These are phyloP conservation scores for Diacarnus erythraeanus DNA, from an alignment of 37 sponge, comb jelly and placozoan species.

Conservation along the genomic window DNA sequence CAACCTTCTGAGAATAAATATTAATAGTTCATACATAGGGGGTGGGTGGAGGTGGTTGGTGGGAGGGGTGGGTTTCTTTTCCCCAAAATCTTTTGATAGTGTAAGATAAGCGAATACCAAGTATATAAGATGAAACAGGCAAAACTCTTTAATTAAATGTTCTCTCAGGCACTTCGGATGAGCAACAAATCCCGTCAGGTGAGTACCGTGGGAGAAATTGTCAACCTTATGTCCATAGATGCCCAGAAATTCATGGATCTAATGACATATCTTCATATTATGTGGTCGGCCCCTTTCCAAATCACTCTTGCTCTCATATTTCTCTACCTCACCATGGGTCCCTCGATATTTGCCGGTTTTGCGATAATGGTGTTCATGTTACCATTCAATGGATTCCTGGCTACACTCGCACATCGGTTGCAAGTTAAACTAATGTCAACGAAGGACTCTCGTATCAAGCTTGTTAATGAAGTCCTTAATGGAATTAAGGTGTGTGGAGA, in stretches of 20 bases:
- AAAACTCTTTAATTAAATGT: background rate
- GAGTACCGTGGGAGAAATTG: conserved; percentile 92
- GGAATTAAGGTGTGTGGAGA: conserved; percentile 78
- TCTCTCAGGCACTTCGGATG: conserved; percentile 73
- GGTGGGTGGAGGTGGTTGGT: background rate
- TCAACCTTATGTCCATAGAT: conserved; percentile 96
- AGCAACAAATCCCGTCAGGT: conserved; percentile 73
- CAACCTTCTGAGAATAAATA: too few species aligned
- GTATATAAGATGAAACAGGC: too few species aligned
- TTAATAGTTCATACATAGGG: background rate
- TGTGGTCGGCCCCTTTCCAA: conserved; percentile 91
- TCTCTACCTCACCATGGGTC: conserved; percentile 80
- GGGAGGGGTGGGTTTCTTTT: too few species aligned
- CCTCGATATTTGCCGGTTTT: conserved; percentile 83
- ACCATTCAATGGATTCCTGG: conserved; percentile 70
- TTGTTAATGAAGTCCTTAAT: conserved; percentile 88
- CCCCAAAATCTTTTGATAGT: too few species aligned
- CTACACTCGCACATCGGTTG: conserved; percentile 22
- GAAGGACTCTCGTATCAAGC: conserved; percentile 81
- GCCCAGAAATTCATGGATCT: conserved; percentile 92
- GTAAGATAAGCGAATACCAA: too few species aligned
- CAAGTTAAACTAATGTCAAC: conserved; percentile 65
- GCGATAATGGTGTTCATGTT: conserved; percentile 81
- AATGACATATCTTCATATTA: conserved; percentile 70
- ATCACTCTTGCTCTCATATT: conserved; percentile 76